Base-by-base conservation (phyloP, 1,140 invertebrate genomes). In the Tetragonula clypearis region DNA sequence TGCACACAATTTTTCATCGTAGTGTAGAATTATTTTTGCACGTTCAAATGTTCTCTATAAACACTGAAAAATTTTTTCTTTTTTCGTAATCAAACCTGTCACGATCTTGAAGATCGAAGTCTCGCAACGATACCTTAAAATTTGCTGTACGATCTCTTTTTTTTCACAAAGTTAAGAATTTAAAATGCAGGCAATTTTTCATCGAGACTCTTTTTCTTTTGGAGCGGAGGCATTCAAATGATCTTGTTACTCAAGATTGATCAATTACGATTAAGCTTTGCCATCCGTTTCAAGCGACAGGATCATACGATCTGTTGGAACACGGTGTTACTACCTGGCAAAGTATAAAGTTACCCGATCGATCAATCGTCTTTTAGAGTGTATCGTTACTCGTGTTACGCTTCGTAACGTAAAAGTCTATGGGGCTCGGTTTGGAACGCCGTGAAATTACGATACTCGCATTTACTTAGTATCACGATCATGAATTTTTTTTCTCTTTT, bases 261-360 rank as follows among this genome's bases (percentile, higher is more conserved):
- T 82, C 79, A 75, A 85, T 85, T 85, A 69, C 79, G 71, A 82
- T 74, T 80, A 82, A 53, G 41, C 76, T 84, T 84, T 73, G 60
- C 60, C 60, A 23, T 23, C 41, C 6, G 41, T 62, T n/a, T 62
- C 55, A n/a, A 62, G 41, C n/a, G 56, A n/a, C 21, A 21, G 72
- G 79, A 81, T 85, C 72, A 35, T 69, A 82, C 66, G 78, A 82
- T 85, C 84, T 82, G 53, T 55, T 55, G 21, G 23, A 30, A 62
- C 71, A 82, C n/a, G n/a, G 79, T n/a, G n/a, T 85, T 69, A 62
- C 84, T 80, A 68, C 53, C 84, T n/a, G 72, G 35, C 19, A 14
- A 82, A 85, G 84, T 85, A 85, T 85, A 82, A 56, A 76, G 84
- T 85, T 85, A 85, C 84, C 26, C 60, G 84, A 82, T 85, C 84